phyloP scores from a whole-genome alignment of 2,797 vertebrate genomes.

The Gambusia yucatana region DNA sequence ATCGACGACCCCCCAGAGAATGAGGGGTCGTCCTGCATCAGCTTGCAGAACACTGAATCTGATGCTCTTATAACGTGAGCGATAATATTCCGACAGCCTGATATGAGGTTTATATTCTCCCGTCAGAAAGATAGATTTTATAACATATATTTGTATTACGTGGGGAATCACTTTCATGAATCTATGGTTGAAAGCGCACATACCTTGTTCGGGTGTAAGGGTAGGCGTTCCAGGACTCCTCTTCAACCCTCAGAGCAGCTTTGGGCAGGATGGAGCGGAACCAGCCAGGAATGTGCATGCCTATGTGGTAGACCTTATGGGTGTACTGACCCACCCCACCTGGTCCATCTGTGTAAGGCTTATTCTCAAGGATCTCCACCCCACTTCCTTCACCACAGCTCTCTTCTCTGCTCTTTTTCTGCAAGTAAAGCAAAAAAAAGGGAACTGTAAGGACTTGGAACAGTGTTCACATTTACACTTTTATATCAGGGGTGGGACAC shows the following conservation, averaged over 20 bases:
- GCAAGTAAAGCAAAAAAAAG: conserved; percentile 27
- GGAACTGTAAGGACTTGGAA: background rate
- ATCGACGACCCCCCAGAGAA: conserved; percentile 35
- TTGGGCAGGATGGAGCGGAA: conserved; percentile 96
- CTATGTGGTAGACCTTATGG: conserved; percentile 98
- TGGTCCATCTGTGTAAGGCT: conserved; percentile 93
- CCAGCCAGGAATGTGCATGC: conserved; percentile 99
- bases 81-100: conserved; percentile 40
- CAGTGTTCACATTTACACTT: background rate
- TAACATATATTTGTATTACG: background rate
- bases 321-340: conserved; percentile 96
- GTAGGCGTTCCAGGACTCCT: conserved; percentile 96
- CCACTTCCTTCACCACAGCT: conserved; percentile 95
- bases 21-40: conserved; percentile 33
- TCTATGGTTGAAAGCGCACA: background rate
- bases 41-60: conserved; percentile 30
- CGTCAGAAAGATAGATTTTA: conserved; percentile 11
- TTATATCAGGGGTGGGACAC: background rate
- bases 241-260: conserved; percentile 92
- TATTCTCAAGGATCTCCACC: conserved; percentile 97
- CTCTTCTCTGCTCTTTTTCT: conserved; percentile 99
- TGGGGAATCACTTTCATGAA: background rate
- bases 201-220: conserved; percentile 95
- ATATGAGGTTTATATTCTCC: conserved; percentile 16
- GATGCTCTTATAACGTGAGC: conserved; percentile 22